These are phyloP conservation scores for Caenorhabditis tropicalis DNA, from an alignment of 1,140 invertebrate species.

Conservation along the genomic window DNA sequence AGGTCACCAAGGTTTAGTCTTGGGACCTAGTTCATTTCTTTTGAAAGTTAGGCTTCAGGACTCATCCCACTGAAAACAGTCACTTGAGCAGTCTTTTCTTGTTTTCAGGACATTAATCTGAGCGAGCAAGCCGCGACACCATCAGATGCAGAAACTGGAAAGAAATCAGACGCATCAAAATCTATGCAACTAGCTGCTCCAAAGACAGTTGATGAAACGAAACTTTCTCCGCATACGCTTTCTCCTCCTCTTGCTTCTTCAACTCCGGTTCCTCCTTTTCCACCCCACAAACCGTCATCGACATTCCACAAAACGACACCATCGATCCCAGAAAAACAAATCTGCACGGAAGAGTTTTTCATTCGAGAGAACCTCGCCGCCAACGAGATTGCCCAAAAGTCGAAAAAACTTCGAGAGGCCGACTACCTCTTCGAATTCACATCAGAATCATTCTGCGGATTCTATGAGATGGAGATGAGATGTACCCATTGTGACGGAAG, in stretches of 20 bases:
- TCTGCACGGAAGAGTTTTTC: conserved; percentile 13
- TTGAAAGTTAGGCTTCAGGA: no score
- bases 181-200: no score
- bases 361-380: neutral
- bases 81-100: no score
- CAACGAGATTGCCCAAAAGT: neutral
- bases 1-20: neutral
- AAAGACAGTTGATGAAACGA: neutral
- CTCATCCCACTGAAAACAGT: no score
- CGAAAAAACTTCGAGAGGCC: neutral
- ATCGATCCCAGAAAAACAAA: neutral
- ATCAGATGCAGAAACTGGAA: no score
- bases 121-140: no score
- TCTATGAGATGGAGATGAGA: conserved; percentile 16
- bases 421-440: neutral
- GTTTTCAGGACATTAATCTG: no score
- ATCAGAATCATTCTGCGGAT: neutral
- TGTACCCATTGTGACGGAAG: conserved; percentile 46
- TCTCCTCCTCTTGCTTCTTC: neutral
- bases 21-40: neutral
- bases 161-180: no score
- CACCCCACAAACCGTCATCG: neutral
- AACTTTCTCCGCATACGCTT: neutral
- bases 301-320: neutral
- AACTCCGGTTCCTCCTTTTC: neutral